These are phyloP conservation scores for Synergus japonicus DNA, from an alignment of 2,888 invertebrate genomes.

Conservation along the genomic window DNA sequence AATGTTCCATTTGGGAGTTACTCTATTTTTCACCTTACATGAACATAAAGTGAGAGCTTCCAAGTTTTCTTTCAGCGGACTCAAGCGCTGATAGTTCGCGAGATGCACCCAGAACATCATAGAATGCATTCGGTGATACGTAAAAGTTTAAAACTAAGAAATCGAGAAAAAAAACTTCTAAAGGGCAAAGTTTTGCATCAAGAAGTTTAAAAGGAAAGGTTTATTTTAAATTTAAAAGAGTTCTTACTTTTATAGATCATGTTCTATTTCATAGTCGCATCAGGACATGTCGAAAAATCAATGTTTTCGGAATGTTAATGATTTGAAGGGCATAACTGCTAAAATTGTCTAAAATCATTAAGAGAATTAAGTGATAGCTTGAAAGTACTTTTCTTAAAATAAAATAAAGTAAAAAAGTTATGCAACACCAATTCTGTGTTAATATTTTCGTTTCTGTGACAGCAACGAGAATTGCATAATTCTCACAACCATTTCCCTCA, in stretches of 20 bases:
- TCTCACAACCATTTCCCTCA: neutral
- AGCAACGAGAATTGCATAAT: neutral
- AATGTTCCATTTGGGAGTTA: slow-evolving; percentile 36
- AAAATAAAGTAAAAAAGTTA: too few relatives aligned
- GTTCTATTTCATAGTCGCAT: neutral
- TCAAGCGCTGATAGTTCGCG: slow-evolving; percentile 24
- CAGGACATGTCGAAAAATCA: neutral
- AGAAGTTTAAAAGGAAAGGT: neutral
- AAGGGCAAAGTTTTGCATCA: neutral
- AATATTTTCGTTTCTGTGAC: too few relatives aligned
- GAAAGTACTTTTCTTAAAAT: too few relatives aligned
- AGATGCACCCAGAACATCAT: slow-evolving; percentile 25
- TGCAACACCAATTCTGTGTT: too few relatives aligned
- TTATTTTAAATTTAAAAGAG: neutral
- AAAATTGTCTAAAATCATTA: too few relatives aligned
- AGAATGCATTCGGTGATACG: slow-evolving; percentile 26
- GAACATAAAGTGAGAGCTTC: slow-evolving; percentile 32
- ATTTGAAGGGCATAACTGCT: neutral
- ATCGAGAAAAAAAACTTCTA: neutral
- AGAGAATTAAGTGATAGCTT: too few relatives aligned
- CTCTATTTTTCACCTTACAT: slow-evolving; percentile 17
- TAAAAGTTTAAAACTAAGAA: slow-evolving; percentile 18
- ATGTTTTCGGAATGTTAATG: neutral
- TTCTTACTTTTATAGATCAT: neutral
- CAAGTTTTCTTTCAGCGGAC: slow-evolving; percentile 24